A percentile compares a stretch with the other conserved stretches of the same genome.
Conservation (phyloP, 2,888 invertebrate species). For the Gerris lacustris region DNA sequence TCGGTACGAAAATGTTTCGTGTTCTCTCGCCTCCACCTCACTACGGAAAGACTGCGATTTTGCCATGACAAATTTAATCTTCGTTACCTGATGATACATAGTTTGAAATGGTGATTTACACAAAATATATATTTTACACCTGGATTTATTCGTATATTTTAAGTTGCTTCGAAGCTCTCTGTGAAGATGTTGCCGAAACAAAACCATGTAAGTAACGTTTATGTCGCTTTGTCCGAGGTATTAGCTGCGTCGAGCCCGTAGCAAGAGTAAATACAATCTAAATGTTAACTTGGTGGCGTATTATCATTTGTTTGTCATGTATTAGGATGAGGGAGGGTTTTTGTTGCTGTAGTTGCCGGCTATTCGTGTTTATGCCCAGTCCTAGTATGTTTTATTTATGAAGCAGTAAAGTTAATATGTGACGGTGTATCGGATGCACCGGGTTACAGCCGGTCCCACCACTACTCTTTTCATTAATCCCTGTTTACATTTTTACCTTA, state of each 20-base stretch:
- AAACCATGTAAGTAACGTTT: neutral
- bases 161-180: neutral
- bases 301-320: too few relatives aligned
- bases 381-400: too few relatives aligned
- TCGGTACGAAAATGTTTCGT: neutral
- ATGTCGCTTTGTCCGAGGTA: neutral
- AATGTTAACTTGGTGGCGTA: too few relatives aligned
- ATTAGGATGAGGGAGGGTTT: too few relatives aligned
- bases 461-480: too few relatives aligned
- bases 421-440: too few relatives aligned
- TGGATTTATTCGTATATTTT: neutral
- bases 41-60: neutral
- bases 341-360: neutral
- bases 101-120: constrained; percentile 1
- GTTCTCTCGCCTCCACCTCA: neutral
- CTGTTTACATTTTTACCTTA: too few relatives aligned
- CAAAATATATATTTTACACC: neutral
- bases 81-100: neutral
- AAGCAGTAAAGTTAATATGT: too few relatives aligned
- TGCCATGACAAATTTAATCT: constrained; percentile 5
- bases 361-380: neutral
- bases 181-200: neutral
- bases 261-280: too few relatives aligned
- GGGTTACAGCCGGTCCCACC: too few relatives aligned
- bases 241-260: too few relatives aligned